Conservation (phyloP, 2,113 vertebrate species). For the Neodon shergylaensis region DNA sequence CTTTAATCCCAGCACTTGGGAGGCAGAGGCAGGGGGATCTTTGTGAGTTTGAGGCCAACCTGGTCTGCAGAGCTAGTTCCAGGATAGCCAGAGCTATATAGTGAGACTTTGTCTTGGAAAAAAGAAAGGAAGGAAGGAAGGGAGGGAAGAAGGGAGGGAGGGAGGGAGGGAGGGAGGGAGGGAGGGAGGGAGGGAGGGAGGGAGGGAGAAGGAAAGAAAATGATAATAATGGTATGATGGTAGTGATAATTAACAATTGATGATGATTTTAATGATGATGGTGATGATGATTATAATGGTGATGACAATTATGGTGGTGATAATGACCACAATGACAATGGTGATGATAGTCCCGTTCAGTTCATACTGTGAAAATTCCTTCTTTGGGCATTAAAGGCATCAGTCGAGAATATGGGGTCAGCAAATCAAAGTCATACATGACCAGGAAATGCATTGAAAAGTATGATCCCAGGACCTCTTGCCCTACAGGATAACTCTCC, state of each 20-base stretch:
- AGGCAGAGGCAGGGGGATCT: background rate
- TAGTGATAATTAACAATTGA: too few relatives aligned
- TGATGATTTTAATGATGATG: background rate
- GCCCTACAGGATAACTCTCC: background rate
- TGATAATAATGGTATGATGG: background rate
- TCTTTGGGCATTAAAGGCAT: background rate
- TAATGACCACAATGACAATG: too few relatives aligned
- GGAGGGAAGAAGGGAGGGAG: background rate
- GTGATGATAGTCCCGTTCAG: background rate
- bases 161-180: too few relatives aligned
- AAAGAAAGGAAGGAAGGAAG: background rate
- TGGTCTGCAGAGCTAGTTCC: background rate
- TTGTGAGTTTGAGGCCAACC: background rate
- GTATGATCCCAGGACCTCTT: background rate
- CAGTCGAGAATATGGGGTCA: background rate
- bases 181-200: too few relatives aligned
- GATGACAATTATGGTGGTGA: background rate
- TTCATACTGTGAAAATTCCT: background rate
- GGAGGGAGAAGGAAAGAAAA: background rate
- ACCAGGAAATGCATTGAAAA: conserved; percentile 14
- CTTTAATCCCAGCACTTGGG: background rate
- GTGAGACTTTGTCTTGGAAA: background rate
- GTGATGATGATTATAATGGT: background rate
- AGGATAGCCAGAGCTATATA: background rate
- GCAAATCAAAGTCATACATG: conserved; percentile 14